Evolutionary conservation across 2,797 vertebrate genomes (phyloP).

Genomic region (Poliocrania exsul): DNA sequence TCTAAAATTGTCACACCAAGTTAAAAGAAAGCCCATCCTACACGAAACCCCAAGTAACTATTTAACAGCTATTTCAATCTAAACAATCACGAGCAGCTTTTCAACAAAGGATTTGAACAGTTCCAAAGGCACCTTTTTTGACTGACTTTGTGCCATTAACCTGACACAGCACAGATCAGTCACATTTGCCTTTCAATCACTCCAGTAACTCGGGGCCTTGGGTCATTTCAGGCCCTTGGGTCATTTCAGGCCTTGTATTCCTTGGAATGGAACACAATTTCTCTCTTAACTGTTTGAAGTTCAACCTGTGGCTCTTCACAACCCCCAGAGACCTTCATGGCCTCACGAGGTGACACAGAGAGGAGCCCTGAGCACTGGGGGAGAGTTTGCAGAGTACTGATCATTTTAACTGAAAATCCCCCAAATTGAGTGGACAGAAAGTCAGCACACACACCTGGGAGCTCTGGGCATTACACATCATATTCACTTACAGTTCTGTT

Average conservation of each 20-base stretch:
- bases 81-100: neutral
- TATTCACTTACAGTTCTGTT: neutral
- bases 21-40: neutral
- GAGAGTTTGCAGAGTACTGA: neutral
- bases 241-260: neutral
- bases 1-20: neutral
- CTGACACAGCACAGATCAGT: constrained; percentile 7
- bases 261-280: neutral
- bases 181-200: neutral
- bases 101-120: neutral
- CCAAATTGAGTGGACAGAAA: neutral
- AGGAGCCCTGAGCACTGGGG: neutral
- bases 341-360: neutral
- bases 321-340: neutral
- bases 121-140: constrained; percentile 18
- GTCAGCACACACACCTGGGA: neutral
- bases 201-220: neutral
- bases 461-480: neutral
- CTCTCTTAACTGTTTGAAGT: neutral
- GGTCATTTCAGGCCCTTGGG: neutral
- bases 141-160: neutral
- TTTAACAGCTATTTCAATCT: neutral
- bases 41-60: neutral
- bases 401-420: neutral
- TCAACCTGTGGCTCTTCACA: neutral